Evolutionary conservation across 2,797 vertebrate species (phyloP), one percentile per base, ranked within the genome.

Genomic region (Xiphorhynchus erythropygius): DNA sequence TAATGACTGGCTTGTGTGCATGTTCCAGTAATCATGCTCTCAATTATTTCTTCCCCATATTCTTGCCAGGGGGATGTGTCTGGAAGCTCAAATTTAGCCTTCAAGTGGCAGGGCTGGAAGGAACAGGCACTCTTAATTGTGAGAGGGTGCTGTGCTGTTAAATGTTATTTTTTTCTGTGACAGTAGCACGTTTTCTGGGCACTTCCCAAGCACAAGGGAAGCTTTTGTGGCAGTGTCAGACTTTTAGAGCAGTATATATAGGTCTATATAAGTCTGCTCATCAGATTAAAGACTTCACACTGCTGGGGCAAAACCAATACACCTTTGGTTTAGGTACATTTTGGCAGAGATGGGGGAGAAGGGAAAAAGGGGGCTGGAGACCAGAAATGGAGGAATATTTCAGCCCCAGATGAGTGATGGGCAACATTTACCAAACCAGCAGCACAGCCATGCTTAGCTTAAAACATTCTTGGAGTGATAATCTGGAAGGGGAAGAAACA

Each of bases 301-400:
- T 39, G 21, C 6, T 49, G 39, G 30, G 63, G 53, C 49, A 44
- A 56, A 71, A 74, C 0, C 18, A 71, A 23, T 2, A 3, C 10
- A 11, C 6, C 0, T 56, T 57, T 30, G 5, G 9, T n/a, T 84
- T 8, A 27, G 68, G 25, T 32, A 25, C 0, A 0, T 46, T 64
- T 73, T 76, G 82, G 55, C 84, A 69, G 87, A 62, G 39, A 4
- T 11, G 5, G 19, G 18, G 47, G 13, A 47, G 75, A 63, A 46
- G 55, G 56, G 23, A 8, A 11, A 32, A 44, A 18, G 35, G 32
- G 28, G 12, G 46, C 16, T 37, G 64, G 37, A 60, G 59, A 33
- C 35, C 41, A 35, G 11, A 24, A n/a, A 17, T 35, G 55, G 56
- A 75, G 76, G 71, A 22, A 59, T 28, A 25, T 23, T 22, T 35